Base-by-base conservation (phyloP, 1,140 invertebrate genomes). In the Stegodyphus mimosarum region DNA sequence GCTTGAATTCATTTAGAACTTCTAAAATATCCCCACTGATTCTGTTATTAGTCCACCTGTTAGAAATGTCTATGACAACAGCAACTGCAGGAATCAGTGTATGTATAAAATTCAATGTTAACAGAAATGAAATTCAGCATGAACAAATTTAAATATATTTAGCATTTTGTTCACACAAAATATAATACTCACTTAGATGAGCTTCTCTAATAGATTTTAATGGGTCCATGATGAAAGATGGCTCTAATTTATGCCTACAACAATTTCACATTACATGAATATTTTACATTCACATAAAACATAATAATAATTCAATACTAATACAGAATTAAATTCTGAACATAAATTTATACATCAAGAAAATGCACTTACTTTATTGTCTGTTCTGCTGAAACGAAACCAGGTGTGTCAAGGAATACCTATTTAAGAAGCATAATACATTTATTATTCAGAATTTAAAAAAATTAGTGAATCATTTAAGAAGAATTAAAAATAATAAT, bases 11-110 rank as follows among this genome's bases (percentile, higher is more conserved):
- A 89, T 94, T 91, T 7, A 98, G 89, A 49, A 96, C 91, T 60
- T 93, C 90, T 1, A 96, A 87, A 0, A 97, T 91, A 90, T 94
- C 93, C 7, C 91, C 88, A 90, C 95, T 93, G 9, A 98, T 90
- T 64, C 89, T 91, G 69, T 94, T 91, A 80, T 94, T 93, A 0
- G 92, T 93, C 90, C 92, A 94, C 17, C 90, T 89, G 90, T 95
- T 94, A 1, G 94, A 93, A 13, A 94, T 93, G 92, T 98, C 96
- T 89, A 98, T 96, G 50, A 98, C 91, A 0, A 98, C 94, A 55
- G 94, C 95, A 87, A 98, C 92, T 90, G 74, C 11, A 88, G 51
- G 70, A 72, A 33, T 48, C 7, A 72, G 6, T 11, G 49, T 11
- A 52, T 72, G 9, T 60, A 60, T 60, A 60, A 10, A 60, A 60